Base-by-base conservation (phyloP, 2,797 vertebrate species). In the Poecile montanus region DNA sequence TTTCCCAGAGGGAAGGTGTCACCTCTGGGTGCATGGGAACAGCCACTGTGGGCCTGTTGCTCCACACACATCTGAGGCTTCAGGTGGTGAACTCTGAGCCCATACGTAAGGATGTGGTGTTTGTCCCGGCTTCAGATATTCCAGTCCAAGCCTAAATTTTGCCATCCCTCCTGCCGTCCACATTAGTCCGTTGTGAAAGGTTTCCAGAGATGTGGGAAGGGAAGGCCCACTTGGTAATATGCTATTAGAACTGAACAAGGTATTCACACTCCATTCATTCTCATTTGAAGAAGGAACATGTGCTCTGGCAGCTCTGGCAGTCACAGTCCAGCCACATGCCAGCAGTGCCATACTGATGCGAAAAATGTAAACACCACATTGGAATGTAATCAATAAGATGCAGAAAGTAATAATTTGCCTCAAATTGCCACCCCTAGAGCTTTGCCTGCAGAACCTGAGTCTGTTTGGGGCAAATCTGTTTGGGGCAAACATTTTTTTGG, bases 21-120 rank as follows among this genome's bases (percentile, higher is more conserved):
- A n/a, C 16, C 27, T 77, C 42, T 40, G 76, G 57, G 42, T 13
- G 21, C 27, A 13, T 23, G 53, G 85, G 48, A 87, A 60, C 73
- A 71, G 11, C 26, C 30, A 5, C 13, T 1, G 0, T 7, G 16
- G 71, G 16, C 32, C 4, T 0, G 0, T 22, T 74, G 38, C 53
- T 75, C 51, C 13, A 2, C 0, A 0, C 16, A 26, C 27, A 17
- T 5, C 44, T 56, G 68, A 16, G 22, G 5, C 66, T 75, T n/a
- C 45, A 48, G 47, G 26, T 26, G 40, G 21, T 30, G 50, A 68
- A 72, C 54, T n/a, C 65, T 67, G 75, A 80, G 42, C 48, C 53
- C 30, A 9, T 13, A 15, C 0, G 0, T 13, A 54, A 29, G 42
- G 18, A 27, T 60, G 45, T 42, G 42, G 18, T 63, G n/a, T 75